These are phyloP conservation scores for Plumapathes pennacea DNA, from an alignment of 92 coral and sea anemone species.

Conservation along the genomic window DNA sequence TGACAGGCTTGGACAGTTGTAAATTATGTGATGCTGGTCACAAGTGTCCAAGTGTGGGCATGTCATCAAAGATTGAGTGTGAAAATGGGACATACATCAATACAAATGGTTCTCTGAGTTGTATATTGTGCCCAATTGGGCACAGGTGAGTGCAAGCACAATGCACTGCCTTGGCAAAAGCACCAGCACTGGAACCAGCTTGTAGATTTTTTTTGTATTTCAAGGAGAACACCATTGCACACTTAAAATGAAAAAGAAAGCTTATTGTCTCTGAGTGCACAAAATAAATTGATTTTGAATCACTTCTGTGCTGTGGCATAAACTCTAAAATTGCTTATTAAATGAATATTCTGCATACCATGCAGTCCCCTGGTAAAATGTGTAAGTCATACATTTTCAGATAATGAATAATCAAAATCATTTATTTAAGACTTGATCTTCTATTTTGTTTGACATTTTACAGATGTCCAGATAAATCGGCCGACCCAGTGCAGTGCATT, in stretches of 20 bases:
- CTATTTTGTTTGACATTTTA: too few relatives aligned
- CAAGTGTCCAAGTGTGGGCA: constrained; percentile 58
- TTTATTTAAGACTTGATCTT: neutral
- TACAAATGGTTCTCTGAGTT: constrained; percentile 38
- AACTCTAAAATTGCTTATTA: too few relatives aligned
- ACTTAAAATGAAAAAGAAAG: too few relatives aligned
- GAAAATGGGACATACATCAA: constrained; percentile 64
- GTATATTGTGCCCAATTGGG: constrained; percentile 75
- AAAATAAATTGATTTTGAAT: too few relatives aligned
- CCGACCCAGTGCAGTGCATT: constrained; percentile 60
- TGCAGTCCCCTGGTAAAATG: neutral
- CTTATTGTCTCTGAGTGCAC: too few relatives aligned
- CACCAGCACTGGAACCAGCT: too few relatives aligned
- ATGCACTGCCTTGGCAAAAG: too few relatives aligned
- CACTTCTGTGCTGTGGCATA: too few relatives aligned
- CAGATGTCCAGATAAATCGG: constrained; percentile 62
- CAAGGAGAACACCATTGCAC: too few relatives aligned
- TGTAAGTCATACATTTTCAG: neutral
- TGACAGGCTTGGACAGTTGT: constrained; percentile 30
- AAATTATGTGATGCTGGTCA: constrained; percentile 67
- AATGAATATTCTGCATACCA: too few relatives aligned
- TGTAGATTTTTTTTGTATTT: too few relatives aligned
- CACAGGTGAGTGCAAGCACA: constrained; percentile 68
- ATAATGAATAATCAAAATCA: neutral
- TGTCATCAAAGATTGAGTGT: constrained; percentile 65